Evolutionary conservation across 1,140 invertebrate species (phyloP), one percentile per base, ranked within the genome.

Genomic region (Anagrus nilaparvatae): DNA sequence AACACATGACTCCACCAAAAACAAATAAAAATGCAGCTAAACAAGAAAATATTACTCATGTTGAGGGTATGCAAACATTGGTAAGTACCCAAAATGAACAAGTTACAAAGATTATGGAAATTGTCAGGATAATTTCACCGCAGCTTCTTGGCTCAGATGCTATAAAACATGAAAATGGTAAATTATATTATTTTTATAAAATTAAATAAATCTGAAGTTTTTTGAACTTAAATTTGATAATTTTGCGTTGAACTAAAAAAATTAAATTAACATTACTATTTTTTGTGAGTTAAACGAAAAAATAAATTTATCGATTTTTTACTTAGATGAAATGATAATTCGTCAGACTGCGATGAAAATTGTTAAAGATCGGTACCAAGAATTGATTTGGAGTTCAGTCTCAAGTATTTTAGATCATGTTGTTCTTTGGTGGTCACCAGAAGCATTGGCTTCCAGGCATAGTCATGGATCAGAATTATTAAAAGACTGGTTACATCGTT

Each of bases 341-440:
- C 71, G 63, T 31, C 55, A 50, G 18, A 72, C 64, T 56, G 64
- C 70, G 35, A 46, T 68, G 37, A 60, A 55, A 38, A 76, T 63
- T 56, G 60, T 70, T 17, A 53, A 59, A 29, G 69, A 67, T 44
- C 76, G 75, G 39, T 79, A 79, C 37, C 65, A 77, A 48, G 69
- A 75, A 48, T 59, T 75, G 5, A 55, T 82, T 13, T 86, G 82
- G 83, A 77, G 77, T 2, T 76, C 82, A 47, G 75, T 84, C 4
- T 82, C 81, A 4, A 75, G 75, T 29, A 81, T 76, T 54, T 60
- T 84, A 32, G 82, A 87, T 55, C 82, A 87, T 48, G 76, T 84
- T 5, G 66, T 87, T n/a, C 63, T 87, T 1, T 87, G 82, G 83
- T 86, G 82, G 82, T 78, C 78, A 5, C 59, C 74, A 2, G 76